phyloP scores from a whole-genome alignment of 2,113 vertebrate species.

The Malaclemys terrapin region DNA sequence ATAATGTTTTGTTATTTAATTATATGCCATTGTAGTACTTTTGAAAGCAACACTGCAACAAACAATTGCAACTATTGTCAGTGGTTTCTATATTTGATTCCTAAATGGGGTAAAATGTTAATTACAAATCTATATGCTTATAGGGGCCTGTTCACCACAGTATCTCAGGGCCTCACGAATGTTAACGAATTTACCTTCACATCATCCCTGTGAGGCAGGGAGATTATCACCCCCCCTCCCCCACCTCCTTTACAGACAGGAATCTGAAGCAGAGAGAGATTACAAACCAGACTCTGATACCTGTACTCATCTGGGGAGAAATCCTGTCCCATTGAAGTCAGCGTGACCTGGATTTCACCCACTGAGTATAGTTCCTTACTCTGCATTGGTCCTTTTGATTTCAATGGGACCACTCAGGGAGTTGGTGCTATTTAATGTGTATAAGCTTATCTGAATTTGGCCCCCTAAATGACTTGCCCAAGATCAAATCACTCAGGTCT shows the following conservation, averaged over 20 bases:
- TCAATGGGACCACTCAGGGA: neutral
- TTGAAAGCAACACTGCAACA: conserved; percentile 24
- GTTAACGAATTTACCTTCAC: neutral
- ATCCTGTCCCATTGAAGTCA: neutral
- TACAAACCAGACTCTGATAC: neutral
- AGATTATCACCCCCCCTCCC: neutral
- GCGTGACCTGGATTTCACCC: neutral
- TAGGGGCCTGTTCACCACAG: neutral
- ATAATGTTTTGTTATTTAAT: conserved; percentile 46
- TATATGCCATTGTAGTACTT: conserved; percentile 14
- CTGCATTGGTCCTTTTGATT: neutral
- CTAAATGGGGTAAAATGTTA: neutral
- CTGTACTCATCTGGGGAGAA: neutral
- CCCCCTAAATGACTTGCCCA: neutral
- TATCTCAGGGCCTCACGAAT: neutral
- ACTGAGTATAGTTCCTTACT: neutral
- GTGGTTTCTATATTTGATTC: conserved; percentile 12
- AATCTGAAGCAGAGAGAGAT: neutral
- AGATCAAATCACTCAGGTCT: neutral
- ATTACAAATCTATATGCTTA: neutral
- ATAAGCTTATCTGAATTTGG: neutral
- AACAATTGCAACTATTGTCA: neutral
- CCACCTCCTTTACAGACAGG: neutral
- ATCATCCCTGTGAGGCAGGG: neutral
- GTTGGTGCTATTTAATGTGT: neutral